Evolutionary conservation across 2,797 vertebrate genomes (phyloP), one percentile per base, ranked within the genome.

Genomic region (Clarias platycephalus): DNA sequence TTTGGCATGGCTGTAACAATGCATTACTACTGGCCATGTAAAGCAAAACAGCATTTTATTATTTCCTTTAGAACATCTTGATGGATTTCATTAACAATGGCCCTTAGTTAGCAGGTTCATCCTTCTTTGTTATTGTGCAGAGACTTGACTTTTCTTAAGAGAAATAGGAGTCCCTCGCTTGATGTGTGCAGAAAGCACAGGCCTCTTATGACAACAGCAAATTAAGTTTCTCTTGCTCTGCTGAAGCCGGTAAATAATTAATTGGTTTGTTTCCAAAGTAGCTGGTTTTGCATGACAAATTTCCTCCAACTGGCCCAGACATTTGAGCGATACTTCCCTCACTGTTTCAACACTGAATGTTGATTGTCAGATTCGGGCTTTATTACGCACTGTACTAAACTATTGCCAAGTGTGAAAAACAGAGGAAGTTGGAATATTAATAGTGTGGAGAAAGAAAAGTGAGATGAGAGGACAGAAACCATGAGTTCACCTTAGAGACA

Each of bases 241-340:
- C 87, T 92, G 92, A 94, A 93, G 91, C 87, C 90, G 88, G 91
- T 95, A 93, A 94, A 95, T 94, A 95, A 94, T 94, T 92, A 94
- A 94, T 93, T 93, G 92, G 89, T 93, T 93, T 93, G 93, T 91
- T 93, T 91, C 74, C 91, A 87, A 89, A 91, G 91, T 87, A 86
- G 87, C 88, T 88, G 91, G 88, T 92, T 91, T 92, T 90, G 91
- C 91, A 90, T 93, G 92, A 93, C 89, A 91, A 89, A 92, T 90
- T 86, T 49, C 87, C 86, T 84, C 83, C 82, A 91, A 90, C 88
- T 90, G 89, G 86, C 82, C 62, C 63, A 86, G 90, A 91, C 88
- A 66, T 82, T 92, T 89, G 7, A 90, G 93, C 91, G 12, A 22
- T 34, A 87, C 89, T 91, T 88, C 91, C 84, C 88, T 86, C 78